These are phyloP conservation scores for Dromas ardeola DNA, from an alignment of 2,113 vertebrate genomes.

Conservation along the genomic window DNA sequence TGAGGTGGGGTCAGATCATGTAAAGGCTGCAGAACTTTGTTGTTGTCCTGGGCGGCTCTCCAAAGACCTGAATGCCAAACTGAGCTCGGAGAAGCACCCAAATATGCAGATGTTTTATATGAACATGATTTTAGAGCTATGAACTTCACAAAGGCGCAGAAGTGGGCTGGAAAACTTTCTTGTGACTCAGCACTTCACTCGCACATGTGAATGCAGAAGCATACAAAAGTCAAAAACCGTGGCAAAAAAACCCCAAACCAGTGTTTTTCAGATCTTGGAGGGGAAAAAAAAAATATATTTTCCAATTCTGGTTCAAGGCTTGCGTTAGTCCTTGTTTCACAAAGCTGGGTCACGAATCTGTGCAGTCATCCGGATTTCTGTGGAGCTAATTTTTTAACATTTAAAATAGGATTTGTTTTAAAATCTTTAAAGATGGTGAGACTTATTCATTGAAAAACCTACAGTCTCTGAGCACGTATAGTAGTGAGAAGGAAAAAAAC, in stretches of 20 bases:
- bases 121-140: neutral
- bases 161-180: conserved; percentile 2
- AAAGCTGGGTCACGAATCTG: neutral
- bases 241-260: neutral
- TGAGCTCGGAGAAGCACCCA: neutral
- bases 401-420: neutral
- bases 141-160: neutral
- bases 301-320: neutral
- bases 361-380: neutral
- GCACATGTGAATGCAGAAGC: neutral
- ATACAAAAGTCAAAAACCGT: neutral
- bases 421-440: neutral
- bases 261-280: neutral
- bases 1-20: neutral
- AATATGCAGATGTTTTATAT: neutral
- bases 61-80: neutral
- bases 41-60: neutral
- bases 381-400: neutral
- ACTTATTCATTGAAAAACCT: neutral
- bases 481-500: neutral
- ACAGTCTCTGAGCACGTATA: neutral
- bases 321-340: neutral
- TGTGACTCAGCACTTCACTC: conserved; percentile 51
- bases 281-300: neutral
- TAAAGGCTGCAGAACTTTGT: neutral